Evolutionary conservation across 2,888 invertebrate species (phyloP).

Genomic region (Linyphia triangularis): DNA sequence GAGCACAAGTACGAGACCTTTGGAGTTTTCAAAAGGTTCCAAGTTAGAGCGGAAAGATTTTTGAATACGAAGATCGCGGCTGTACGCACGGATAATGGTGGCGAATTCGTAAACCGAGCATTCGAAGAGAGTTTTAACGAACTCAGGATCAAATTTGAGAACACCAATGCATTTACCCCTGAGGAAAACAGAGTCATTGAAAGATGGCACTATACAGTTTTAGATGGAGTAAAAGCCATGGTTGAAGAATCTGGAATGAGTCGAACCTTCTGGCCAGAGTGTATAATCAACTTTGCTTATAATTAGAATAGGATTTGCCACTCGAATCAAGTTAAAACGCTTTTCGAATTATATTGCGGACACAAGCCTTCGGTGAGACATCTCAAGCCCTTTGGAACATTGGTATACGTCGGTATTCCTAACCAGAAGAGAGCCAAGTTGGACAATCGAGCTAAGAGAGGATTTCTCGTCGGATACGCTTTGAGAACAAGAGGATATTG

Average conservation of each 20-base stretch:
- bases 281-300: neutral
- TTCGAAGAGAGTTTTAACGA: neutral
- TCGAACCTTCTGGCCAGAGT: conserved; percentile 2
- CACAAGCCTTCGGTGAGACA: neutral
- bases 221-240: conserved; percentile 1
- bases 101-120: neutral
- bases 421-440: neutral
- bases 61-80: neutral
- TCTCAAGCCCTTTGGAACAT: neutral
- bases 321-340: neutral
- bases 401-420: neutral
- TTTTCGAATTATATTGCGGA: neutral
- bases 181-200: neutral
- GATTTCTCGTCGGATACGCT: neutral
- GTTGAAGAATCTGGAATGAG: neutral
- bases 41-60: conserved; percentile 1
- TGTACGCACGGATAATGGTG: conserved; percentile 10
- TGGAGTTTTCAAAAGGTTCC: neutral
- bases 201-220: neutral
- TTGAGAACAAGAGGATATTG: neutral
- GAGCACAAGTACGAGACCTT: neutral
- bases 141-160: neutral
- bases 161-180: neutral
- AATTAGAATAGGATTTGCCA: conserved; percentile 2
- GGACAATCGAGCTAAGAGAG: neutral